Conservation (phyloP, 2,113 vertebrate genomes). For the Scomber scombrus region DNA sequence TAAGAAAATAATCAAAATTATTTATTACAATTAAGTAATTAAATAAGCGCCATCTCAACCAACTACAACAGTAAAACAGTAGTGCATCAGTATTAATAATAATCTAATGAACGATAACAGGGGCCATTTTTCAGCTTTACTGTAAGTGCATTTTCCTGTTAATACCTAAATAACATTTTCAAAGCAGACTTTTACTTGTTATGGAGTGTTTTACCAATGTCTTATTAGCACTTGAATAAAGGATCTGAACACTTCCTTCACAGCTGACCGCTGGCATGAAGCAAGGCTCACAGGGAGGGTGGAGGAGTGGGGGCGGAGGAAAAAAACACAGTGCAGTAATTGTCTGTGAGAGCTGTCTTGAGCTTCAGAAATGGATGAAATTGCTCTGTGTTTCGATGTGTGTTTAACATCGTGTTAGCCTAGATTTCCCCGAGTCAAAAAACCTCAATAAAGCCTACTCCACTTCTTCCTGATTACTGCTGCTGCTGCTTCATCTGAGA, state of each 20-base stretch:
- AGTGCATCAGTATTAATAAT: too few relatives aligned
- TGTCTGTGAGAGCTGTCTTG: background rate
- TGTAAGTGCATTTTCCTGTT: too few relatives aligned
- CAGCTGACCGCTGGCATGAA: background rate
- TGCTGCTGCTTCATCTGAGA: constrained; percentile 23
- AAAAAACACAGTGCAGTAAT: background rate
- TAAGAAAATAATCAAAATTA: too few relatives aligned
- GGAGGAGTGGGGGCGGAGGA: background rate
- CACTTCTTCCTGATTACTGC: constrained; percentile 43
- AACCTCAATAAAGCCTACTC: constrained; percentile 41
- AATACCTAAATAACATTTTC: too few relatives aligned
- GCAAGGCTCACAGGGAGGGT: too few relatives aligned
- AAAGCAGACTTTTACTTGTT: too few relatives aligned
- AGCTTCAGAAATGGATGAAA: constrained; percentile 29
- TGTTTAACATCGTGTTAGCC: constrained; percentile 43
- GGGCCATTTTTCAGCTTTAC: too few relatives aligned
- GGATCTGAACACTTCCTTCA: background rate
- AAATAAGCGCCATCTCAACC: too few relatives aligned
- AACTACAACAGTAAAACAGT: too few relatives aligned
- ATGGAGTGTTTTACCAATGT: background rate
- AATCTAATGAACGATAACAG: too few relatives aligned
- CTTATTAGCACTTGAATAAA: background rate
- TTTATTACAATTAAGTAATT: too few relatives aligned
- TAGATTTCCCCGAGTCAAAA: constrained; percentile 53
- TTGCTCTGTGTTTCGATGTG: constrained; percentile 9